Evolutionary conservation across 2,797 vertebrate species (phyloP).

Genomic region (Spea hammondii): DNA sequence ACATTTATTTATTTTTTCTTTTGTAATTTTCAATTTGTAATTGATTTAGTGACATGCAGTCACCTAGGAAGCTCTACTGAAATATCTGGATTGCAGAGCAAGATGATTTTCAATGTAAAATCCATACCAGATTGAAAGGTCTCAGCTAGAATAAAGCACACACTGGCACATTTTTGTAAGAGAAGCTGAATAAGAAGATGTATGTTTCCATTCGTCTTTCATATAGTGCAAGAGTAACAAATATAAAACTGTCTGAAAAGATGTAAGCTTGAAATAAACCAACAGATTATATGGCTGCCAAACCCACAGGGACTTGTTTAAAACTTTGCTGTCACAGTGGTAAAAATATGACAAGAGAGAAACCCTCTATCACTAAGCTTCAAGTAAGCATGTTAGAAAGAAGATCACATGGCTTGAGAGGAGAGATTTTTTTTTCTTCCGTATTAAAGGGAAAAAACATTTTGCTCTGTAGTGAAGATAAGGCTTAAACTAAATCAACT

Average conservation of each 20-base stretch:
- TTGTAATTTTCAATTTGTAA: no score
- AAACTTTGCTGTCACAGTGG: conserved; percentile 39
- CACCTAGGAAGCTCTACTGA: background rate
- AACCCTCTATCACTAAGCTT: conserved; percentile 22
- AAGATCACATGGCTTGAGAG: conserved; percentile 8
- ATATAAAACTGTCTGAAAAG: conserved; percentile 48
- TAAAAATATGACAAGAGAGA: conserved; percentile 39
- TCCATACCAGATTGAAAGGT: conserved; percentile 18
- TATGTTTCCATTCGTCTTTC: conserved; percentile 49
- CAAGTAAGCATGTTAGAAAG: background rate
- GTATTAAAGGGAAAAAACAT: background rate
- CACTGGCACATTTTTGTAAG: conserved; percentile 34
- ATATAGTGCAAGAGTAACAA: conserved; percentile 39
- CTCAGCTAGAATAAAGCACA: conserved; percentile 13
- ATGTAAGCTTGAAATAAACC: conserved; percentile 49
- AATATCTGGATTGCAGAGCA: background rate
- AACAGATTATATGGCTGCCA: conserved; percentile 42
- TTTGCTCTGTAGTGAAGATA: background rate
- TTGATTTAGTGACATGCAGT: background rate
- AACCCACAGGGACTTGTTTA: conserved; percentile 38
- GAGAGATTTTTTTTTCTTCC: background rate
- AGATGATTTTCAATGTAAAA: conserved; percentile 1
- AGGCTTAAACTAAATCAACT: background rate
- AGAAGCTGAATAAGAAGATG: conserved; percentile 38
- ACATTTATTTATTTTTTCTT: no score